Evolutionary conservation across 1,140 invertebrate genomes (phyloP), one percentile per base, ranked within the genome.

Genomic region (Caenorhabditis tropicalis): DNA sequence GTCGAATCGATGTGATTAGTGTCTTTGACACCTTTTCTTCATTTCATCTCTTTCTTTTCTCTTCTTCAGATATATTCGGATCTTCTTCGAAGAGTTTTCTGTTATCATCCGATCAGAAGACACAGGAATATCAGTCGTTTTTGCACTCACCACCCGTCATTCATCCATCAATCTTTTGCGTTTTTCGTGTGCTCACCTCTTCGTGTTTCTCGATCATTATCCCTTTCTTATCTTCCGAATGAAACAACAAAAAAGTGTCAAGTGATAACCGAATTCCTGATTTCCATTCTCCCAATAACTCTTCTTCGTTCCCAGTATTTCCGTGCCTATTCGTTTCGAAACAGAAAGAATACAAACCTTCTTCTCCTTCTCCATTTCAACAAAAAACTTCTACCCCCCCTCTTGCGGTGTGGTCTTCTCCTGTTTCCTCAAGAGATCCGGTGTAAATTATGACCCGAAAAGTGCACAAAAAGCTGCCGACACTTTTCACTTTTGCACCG

Each of bases 121-220:
- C n/a, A 43, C 9, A 43, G 43, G n/a, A 74, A 74, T 74, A 74
- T 74, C 65, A 43, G 65, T 74, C 65, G 65, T 43, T 74, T 74
- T 74, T 74, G 65, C 65, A 74, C 65, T 43, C 65, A 74, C 36
- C 65, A 65, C 31, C 58, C 29, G 65, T 74, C 65, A 74, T 24
- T 74, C 65, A 74, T 74, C 36, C 65, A 43, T 74, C 65, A 74
- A 43, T 74, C 65, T 74, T 74, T 74, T 74, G 65, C 36, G 65
- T 74, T 39, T 29, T 65, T 36, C 29, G 12, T 27, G 29, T 46
- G 36, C 36, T 74, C 36, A 46, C 36, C 36, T 43, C 36, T 46
- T 74, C 65, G 65, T 74, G 65, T 43, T 43, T 74, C 65, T 74
- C 65, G 65, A 74, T 74, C 65, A 74, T 74, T 74, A 74, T 74